Conservation (phyloP, 2,797 vertebrate genomes). For the Pipistrellus kuhlii region DNA sequence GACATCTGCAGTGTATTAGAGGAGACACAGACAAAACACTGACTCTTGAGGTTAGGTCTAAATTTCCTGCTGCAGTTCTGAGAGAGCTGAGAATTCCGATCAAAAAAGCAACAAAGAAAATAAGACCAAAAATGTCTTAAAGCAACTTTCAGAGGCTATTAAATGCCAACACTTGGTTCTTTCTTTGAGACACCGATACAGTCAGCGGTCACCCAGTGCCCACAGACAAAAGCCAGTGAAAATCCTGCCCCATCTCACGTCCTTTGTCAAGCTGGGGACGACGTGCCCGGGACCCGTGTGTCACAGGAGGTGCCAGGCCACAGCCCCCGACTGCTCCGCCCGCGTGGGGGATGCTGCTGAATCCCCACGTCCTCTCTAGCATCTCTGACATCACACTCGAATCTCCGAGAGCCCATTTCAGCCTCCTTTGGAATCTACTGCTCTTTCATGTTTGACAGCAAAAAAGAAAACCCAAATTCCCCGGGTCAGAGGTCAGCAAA, state of each 20-base stretch:
- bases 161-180: slow-evolving; percentile 84
- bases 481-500: slow-evolving; percentile 18
- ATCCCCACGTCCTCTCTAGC: not conserved
- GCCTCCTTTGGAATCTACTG: not conserved
- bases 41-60: slow-evolving; percentile 89
- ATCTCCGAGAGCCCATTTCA: slow-evolving; percentile 25
- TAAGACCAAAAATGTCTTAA: slow-evolving; percentile 82
- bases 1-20: slow-evolving; percentile 89
- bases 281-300: not conserved
- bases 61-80: slow-evolving; percentile 89
- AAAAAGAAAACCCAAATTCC: not conserved
- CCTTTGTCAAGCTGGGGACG: slow-evolving; percentile 32
- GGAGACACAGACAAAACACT: slow-evolving; percentile 89
- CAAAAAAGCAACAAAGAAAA: slow-evolving; percentile 84
- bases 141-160: slow-evolving; percentile 82
- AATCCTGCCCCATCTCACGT: slow-evolving; percentile 57
- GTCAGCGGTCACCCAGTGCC: slow-evolving; percentile 78
- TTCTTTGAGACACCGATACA: slow-evolving; percentile 83
- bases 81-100: slow-evolving; percentile 85
- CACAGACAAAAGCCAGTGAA: slow-evolving; percentile 78
- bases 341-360: not conserved
- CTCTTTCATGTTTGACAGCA: slow-evolving; percentile 9
- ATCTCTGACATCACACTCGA: slow-evolving; percentile 11
- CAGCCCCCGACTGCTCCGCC: slow-evolving; percentile 21
- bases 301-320: not conserved